phyloP scores from a whole-genome alignment of 2,113 vertebrate species.

The Cryptomyrus ogoouensis region DNA sequence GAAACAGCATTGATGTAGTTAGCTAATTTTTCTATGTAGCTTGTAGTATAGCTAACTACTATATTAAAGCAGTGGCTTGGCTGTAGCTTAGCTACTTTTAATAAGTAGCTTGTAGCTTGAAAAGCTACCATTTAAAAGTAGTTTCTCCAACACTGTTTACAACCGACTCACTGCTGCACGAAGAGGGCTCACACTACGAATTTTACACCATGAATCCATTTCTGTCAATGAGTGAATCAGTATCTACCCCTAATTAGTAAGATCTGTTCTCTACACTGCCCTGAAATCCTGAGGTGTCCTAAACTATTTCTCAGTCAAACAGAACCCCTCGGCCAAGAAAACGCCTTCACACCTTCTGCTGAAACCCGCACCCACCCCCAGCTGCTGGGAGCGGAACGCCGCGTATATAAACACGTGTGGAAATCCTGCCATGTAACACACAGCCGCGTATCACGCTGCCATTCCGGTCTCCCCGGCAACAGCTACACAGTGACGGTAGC shows the following conservation, averaged over 20 bases:
- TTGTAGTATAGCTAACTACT: too few relatives aligned
- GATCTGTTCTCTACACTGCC: neutral
- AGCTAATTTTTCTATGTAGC: too few relatives aligned
- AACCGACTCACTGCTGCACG: neutral
- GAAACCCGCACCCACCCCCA: neutral
- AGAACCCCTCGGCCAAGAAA: neutral
- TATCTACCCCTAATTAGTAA: neutral
- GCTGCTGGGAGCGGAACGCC: neutral
- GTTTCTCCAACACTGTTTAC: neutral
- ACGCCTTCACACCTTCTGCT: slow-evolving; percentile 2
- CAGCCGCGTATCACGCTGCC: neutral
- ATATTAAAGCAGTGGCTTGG: too few relatives aligned
- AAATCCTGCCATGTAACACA: neutral
- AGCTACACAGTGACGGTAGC: neutral
- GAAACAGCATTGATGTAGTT: too few relatives aligned
- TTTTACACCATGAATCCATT: neutral
- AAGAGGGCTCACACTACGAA: neutral
- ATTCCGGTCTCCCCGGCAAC: neutral
- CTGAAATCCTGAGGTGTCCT: neutral
- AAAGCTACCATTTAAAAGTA: too few relatives aligned
- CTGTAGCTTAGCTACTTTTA: too few relatives aligned
- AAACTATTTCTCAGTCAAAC: neutral
- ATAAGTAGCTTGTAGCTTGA: too few relatives aligned
- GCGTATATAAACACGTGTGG: neutral
- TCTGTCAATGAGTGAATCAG: neutral